A percentile compares a stretch with the other conserved stretches of the same genome.
Conservation (phyloP, 2,888 invertebrate species). For the Cantharis rufa region DNA sequence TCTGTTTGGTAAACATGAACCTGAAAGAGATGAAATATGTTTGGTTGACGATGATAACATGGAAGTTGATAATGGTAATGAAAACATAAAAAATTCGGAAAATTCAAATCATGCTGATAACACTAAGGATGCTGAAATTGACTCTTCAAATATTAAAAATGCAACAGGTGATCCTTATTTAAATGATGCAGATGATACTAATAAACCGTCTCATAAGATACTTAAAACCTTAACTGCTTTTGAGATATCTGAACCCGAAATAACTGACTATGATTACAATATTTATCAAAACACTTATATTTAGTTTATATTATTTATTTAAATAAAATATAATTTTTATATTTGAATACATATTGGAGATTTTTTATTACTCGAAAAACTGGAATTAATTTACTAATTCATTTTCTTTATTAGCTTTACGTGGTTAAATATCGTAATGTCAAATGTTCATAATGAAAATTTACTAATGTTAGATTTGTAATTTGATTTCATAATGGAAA, state of each 20-base stretch:
- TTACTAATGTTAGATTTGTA: no score
- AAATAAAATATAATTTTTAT: not conserved
- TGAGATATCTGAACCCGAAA: not conserved
- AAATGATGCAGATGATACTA: constrained; percentile 6
- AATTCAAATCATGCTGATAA: not conserved
- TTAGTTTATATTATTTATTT: constrained; percentile 1
- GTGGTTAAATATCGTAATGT: no score
- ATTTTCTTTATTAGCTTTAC: not conserved
- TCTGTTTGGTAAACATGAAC: constrained; percentile 27
- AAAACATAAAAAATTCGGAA: constrained; percentile 8
- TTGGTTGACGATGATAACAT: not conserved
- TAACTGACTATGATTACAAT: constrained; percentile 16
- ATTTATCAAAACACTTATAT: constrained; percentile 17
- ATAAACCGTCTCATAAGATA: constrained; percentile 5
- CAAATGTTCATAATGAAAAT: no score
- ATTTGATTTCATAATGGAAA: no score
- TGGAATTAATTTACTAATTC: not conserved
- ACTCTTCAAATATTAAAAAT: not conserved
- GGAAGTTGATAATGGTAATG: not conserved
- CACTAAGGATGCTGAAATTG: constrained; percentile 8
- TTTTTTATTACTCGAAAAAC: not conserved
- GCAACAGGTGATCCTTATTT: not conserved
- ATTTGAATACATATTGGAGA: not conserved
- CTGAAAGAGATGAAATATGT: constrained; percentile 12
- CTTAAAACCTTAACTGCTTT: not conserved